Evolutionary conservation across 2,797 vertebrate genomes (phyloP).

Genomic region (Sitta carolinensis): DNA sequence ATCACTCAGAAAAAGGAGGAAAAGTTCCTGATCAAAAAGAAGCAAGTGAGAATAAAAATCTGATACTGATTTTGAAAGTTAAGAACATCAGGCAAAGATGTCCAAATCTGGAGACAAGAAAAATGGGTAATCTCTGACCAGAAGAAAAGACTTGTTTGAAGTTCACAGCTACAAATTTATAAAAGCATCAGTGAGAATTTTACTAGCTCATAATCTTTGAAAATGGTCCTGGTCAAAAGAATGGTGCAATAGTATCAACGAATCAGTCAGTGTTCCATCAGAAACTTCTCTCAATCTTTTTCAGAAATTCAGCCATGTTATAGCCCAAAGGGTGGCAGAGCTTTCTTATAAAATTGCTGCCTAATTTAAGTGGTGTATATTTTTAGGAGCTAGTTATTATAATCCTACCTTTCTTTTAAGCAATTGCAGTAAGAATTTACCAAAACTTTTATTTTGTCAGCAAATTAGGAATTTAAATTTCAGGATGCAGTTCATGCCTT

Average conservation of each 20-base stretch:
- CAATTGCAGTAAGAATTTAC: background rate
- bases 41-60: background rate
- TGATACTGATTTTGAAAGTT: background rate
- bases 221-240: background rate
- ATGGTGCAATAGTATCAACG: fast-evolving
- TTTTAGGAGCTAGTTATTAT: background rate
- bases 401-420: background rate
- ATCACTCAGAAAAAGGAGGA: background rate
- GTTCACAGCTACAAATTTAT: background rate
- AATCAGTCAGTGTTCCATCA: background rate
- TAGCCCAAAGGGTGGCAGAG: background rate
- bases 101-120: background rate
- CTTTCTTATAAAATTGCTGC: background rate
- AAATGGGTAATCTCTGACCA: background rate
- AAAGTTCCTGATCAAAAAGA: background rate
- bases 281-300: background rate
- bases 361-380: background rate
- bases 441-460: background rate
- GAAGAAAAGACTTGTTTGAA: background rate
- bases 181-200: background rate
- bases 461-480: background rate
- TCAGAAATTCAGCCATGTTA: background rate
- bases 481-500: background rate
- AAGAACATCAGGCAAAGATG: background rate
- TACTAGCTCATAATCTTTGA: background rate